Conservation (phyloP, 2,113 vertebrate species). For the Promerops cafer region DNA sequence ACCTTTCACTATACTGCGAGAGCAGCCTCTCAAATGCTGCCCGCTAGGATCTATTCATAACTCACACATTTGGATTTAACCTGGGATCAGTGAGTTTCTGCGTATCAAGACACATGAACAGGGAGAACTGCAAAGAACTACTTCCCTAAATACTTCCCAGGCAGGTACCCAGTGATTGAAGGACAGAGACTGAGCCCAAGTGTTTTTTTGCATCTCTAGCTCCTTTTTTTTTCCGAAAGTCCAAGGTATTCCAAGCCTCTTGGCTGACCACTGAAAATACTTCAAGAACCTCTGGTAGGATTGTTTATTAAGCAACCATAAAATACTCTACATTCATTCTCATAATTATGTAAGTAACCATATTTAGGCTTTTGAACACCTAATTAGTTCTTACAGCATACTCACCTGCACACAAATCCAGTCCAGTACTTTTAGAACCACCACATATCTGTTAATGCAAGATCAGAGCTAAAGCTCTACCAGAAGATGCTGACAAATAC, state of each 20-base stretch:
- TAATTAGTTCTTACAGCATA: neutral
- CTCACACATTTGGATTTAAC: neutral
- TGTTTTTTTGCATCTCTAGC: neutral
- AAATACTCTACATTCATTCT: neutral
- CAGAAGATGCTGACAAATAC: neutral
- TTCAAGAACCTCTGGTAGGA: neutral
- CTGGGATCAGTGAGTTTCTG: neutral
- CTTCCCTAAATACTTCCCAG: neutral
- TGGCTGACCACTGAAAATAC: neutral
- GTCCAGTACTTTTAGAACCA: neutral
- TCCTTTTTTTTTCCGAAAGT: neutral
- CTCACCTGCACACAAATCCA: neutral
- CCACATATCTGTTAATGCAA: neutral
- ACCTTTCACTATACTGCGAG: neutral
- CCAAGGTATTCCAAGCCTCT: neutral
- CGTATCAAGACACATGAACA: accelerated
- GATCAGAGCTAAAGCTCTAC: neutral
- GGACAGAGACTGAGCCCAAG: accelerated
- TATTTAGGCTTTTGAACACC: neutral
- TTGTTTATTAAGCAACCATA: neutral
- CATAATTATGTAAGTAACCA: neutral
- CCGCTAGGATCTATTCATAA: neutral
- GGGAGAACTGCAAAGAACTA: neutral
- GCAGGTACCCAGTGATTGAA: neutral
- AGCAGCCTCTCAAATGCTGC: neutral